These are phyloP conservation scores for Lithobates sylvaticus DNA, from an alignment of 2,797 vertebrate genomes.

Conservation along the genomic window DNA sequence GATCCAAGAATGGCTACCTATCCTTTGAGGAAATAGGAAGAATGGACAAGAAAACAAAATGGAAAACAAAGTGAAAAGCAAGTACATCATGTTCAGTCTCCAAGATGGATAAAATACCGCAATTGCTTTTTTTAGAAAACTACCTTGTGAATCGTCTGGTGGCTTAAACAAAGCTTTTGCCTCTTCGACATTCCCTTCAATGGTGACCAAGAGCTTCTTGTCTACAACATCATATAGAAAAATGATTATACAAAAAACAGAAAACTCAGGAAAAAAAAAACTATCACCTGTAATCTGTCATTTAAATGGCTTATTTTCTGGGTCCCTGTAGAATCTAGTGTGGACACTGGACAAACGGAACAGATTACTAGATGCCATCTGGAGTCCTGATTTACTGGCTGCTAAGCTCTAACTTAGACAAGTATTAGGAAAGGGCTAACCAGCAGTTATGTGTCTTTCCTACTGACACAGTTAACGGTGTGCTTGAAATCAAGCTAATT, in stretches of 20 bases:
- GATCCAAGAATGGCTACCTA: too few species aligned
- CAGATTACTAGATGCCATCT: neutral
- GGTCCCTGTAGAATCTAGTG: neutral
- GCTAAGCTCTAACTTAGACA: neutral
- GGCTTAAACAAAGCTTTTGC: conserved; percentile 96
- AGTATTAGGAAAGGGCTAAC: neutral
- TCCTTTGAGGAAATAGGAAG: too few species aligned
- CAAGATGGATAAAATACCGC: too few species aligned
- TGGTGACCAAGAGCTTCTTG: conserved; percentile 87
- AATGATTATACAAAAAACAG: neutral
- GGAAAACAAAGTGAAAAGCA: too few species aligned
- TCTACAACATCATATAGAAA: conserved; percentile 74
- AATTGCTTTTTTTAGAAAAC: neutral
- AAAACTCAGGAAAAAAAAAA: neutral
- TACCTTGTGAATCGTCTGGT: conserved; percentile 95
- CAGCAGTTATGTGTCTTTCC: neutral
- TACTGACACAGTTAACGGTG: neutral
- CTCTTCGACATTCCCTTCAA: conserved; percentile 94
- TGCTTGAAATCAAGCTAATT: neutral
- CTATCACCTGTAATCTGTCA: too few species aligned
- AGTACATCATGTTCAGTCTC: too few species aligned
- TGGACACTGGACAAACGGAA: neutral
- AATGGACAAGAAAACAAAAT: neutral
- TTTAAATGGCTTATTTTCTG: too few species aligned
- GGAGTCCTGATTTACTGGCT: neutral